Percentiles rank a stretch among this genome's conserved stretches.
These are phyloP conservation scores for Heliconius hewitsoni DNA, from an alignment of 1,140 invertebrate genomes.

Conservation along the genomic window DNA sequence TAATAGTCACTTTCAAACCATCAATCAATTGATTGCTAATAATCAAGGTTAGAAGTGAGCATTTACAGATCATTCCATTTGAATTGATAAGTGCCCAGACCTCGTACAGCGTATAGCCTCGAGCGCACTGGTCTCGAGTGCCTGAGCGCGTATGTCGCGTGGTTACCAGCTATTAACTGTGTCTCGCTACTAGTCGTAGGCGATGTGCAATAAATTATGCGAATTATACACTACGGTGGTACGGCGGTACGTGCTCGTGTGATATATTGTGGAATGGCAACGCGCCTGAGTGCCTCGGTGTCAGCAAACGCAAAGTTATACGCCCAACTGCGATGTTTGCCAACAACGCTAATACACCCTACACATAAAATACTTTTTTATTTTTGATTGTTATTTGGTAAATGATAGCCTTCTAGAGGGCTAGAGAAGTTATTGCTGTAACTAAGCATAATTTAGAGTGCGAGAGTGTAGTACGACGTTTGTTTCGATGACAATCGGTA, in stretches of 20 bases:
- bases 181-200: slow-evolving; percentile 62
- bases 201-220: slow-evolving; percentile 72
- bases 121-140: slow-evolving; percentile 21
- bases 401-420: slow-evolving; percentile 66
- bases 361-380: slow-evolving; percentile 56
- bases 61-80: slow-evolving; percentile 38
- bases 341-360: slow-evolving; percentile 61
- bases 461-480: slow-evolving; percentile 53
- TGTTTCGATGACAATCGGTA: slow-evolving; percentile 70
- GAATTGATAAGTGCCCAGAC: slow-evolving; percentile 27
- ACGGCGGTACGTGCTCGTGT: slow-evolving; percentile 62
- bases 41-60: slow-evolving; percentile 33
- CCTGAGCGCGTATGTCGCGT: slow-evolving; percentile 67
- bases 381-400: slow-evolving; percentile 76
- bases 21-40: slow-evolving; percentile 37
- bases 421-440: slow-evolving; percentile 64
- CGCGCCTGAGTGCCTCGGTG: slow-evolving; percentile 53
- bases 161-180: slow-evolving; percentile 70
- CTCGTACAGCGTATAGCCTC: slow-evolving; percentile 13
- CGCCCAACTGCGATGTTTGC: slow-evolving; percentile 62
- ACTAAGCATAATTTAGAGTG: slow-evolving; percentile 59
- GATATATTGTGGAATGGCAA: slow-evolving; percentile 76
- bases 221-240: slow-evolving; percentile 73
- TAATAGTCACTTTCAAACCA: not conserved
- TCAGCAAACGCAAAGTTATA: slow-evolving; percentile 77